Evolutionary conservation across 1,140 invertebrate species (phyloP).

Genomic region (Meloidogyne chitwoodi): DNA sequence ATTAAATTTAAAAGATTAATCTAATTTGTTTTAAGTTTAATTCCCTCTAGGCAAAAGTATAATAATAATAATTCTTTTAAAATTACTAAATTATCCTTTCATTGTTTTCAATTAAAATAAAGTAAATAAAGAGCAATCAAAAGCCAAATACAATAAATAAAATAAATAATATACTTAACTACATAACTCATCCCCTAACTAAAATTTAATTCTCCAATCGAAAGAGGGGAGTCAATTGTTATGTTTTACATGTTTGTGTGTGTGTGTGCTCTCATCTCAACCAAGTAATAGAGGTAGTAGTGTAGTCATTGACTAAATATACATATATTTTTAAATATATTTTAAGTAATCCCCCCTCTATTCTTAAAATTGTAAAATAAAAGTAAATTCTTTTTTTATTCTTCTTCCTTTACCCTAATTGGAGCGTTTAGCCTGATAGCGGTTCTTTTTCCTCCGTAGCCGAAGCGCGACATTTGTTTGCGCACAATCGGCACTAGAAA

Average conservation of each 20-base stretch:
- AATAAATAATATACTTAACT: not conserved
- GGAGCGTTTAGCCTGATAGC: not conserved
- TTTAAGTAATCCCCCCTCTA: not conserved
- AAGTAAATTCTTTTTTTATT: not conserved
- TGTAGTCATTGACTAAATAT: not conserved
- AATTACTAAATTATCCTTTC: too few relatives aligned
- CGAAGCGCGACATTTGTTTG: not conserved
- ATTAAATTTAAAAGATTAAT: too few relatives aligned
- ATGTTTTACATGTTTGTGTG: too few relatives aligned
- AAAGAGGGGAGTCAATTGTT: not conserved
- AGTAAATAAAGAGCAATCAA: not conserved
- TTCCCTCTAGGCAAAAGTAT: too few relatives aligned
- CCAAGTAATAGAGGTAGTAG: too few relatives aligned
- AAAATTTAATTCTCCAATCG: not conserved
- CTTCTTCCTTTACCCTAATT: not conserved
- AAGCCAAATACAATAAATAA: not conserved
- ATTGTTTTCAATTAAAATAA: not conserved
- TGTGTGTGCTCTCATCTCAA: not conserved
- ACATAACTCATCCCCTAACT: not conserved
- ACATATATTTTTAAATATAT: not conserved
- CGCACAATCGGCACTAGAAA: not conserved
- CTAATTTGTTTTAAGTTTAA: too few relatives aligned
- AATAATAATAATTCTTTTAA: too few relatives aligned
- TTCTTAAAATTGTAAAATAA: not conserved
- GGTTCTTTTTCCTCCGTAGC: not conserved